Conservation (phyloP, 1,140 invertebrate species). For the Acromyrmex heyeri region DNA sequence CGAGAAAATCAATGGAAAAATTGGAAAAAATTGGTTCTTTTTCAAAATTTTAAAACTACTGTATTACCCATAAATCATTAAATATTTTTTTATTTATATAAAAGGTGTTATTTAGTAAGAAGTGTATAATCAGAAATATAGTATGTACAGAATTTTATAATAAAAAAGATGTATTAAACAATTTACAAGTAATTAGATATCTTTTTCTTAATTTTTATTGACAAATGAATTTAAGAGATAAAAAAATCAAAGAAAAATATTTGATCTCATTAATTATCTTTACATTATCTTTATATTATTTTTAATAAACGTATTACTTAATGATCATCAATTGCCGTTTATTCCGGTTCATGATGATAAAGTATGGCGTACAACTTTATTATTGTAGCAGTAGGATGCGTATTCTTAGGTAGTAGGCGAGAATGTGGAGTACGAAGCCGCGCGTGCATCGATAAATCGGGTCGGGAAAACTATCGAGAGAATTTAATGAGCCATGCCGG, state of each 20-base stretch:
- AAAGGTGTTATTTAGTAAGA: no score
- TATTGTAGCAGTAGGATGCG: conserved; percentile 2
- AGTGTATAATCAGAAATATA: no score
- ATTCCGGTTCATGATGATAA: neutral
- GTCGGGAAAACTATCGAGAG: conserved; percentile 39
- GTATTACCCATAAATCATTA: no score
- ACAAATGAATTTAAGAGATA: neutral
- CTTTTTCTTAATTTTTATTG: neutral
- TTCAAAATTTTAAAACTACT: no score
- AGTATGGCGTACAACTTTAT: conserved; percentile 21
- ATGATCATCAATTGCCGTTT: neutral
- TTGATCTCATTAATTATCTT: neutral
- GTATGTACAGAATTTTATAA: no score
- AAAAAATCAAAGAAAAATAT: neutral
- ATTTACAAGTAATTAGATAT: no score
- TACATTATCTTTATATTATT: neutral
- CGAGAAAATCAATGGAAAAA: no score
- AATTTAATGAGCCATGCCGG: conserved; percentile 53
- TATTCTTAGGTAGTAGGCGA: conserved; percentile 21
- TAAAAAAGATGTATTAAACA: no score
- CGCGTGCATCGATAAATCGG: conserved; percentile 54
- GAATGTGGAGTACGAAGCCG: conserved; percentile 16
- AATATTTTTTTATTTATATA: no score
- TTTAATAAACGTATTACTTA: neutral
- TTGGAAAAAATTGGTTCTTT: no score